Conservation (phyloP, 35 echinoderm and acorn worm genomes). For the Holothuria glaberrima region DNA sequence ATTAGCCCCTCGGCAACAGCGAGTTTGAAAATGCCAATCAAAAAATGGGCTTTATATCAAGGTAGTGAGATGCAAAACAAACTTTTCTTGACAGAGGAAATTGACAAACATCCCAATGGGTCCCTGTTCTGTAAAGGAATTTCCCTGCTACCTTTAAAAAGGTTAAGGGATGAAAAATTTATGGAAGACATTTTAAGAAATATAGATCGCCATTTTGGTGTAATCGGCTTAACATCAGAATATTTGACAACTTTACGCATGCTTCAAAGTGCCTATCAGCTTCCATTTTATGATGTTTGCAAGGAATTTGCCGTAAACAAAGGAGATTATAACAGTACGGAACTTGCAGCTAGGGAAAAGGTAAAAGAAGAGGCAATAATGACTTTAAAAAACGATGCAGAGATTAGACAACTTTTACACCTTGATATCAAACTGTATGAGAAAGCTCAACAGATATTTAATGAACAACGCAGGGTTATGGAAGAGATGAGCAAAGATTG, state of each 20-base stretch:
- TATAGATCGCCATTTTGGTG: slow-evolving; percentile 40
- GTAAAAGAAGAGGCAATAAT: slow-evolving; percentile 10
- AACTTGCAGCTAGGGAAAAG: background rate
- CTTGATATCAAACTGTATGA: slow-evolving; percentile 31
- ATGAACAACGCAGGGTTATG: slow-evolving; percentile 15
- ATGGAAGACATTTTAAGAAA: slow-evolving; percentile 18
- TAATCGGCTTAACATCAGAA: slow-evolving; percentile 23
- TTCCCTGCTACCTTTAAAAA: background rate
- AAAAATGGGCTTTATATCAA: slow-evolving; percentile 8
- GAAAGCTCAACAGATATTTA: slow-evolving; percentile 38
- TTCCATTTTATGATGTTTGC: slow-evolving; percentile 46
- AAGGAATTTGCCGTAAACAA: slow-evolving; percentile 17
- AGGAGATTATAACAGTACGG: slow-evolving; percentile 13
- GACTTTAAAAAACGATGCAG: background rate
- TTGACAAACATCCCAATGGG: background rate
- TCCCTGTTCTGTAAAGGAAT: background rate
- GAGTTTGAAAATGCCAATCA: background rate
- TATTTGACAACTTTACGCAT: slow-evolving; percentile 20
- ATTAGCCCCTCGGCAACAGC: background rate
- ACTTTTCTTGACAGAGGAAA: background rate
- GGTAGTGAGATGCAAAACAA: slow-evolving; percentile 41
- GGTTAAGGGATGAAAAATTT: slow-evolving; percentile 13
- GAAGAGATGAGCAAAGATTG: background rate
- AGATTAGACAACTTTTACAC: slow-evolving; percentile 25
- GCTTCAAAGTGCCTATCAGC: slow-evolving; percentile 4